Conservation (phyloP, 1,140 invertebrate genomes). For the Aphaenogaster rudis region DNA sequence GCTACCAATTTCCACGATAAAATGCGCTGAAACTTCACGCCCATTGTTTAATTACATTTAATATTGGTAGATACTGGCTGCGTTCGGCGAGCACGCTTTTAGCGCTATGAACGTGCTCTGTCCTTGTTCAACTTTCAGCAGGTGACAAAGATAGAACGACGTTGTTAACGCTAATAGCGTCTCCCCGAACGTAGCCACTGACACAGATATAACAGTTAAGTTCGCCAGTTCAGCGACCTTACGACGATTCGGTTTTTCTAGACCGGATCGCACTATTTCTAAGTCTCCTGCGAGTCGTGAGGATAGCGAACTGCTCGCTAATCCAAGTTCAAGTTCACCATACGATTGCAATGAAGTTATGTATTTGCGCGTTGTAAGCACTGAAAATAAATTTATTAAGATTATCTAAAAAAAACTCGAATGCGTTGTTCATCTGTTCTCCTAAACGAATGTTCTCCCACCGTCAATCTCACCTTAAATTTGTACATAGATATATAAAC, state of each 20-base stretch:
- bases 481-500: too few relatives aligned
- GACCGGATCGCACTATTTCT: conserved; percentile 23
- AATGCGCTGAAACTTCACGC: conserved; percentile 42
- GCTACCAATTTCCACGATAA: conserved; percentile 86
- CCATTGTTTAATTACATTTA: conserved; percentile 58
- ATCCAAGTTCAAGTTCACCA: conserved; percentile 25
- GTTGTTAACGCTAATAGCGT: too few relatives aligned
- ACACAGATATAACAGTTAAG: conserved; percentile 19
- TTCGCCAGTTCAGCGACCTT: conserved; percentile 30
- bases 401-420: conserved; percentile 49
- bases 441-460: background rate
- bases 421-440: background rate
- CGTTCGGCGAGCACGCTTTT: too few relatives aligned
- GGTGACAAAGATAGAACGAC: too few relatives aligned
- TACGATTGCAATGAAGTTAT: conserved; percentile 42
- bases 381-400: conserved; percentile 64
- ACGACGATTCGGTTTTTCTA: background rate
- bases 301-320: background rate
- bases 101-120: too few relatives aligned
- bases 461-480: background rate
- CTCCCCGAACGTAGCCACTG: background rate
- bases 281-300: conserved; percentile 14
- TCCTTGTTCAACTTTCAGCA: too few relatives aligned
- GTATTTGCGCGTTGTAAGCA: conserved; percentile 45
- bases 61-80: conserved; percentile 28